Evolutionary conservation across 2,888 invertebrate species (phyloP).

Genomic region (Polylopha cassiicola): DNA sequence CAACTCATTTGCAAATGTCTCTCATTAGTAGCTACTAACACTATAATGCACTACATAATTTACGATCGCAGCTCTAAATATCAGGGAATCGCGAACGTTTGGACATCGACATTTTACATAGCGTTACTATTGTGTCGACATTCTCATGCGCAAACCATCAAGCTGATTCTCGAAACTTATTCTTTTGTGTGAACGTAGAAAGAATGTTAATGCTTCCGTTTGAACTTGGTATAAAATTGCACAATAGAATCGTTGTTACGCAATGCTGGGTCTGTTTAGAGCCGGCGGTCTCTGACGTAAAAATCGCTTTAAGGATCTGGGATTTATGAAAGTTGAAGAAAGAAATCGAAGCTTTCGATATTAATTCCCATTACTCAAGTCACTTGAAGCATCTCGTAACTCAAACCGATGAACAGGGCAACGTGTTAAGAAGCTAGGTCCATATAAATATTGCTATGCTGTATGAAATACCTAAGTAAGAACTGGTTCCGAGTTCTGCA

Average conservation of each 20-base stretch:
- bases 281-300: not conserved
- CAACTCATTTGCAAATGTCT: too few relatives aligned
- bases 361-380: too few relatives aligned
- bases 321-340: slow-evolving; percentile 1
- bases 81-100: slow-evolving; percentile 22
- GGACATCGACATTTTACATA: slow-evolving; percentile 40
- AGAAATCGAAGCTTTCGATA: too few relatives aligned
- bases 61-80: slow-evolving; percentile 2
- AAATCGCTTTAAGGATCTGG: slow-evolving; percentile 5
- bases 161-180: slow-evolving; percentile 69
- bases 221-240: slow-evolving; percentile 62
- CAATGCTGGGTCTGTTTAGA: slow-evolving; percentile 43
- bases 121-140: slow-evolving; percentile 53
- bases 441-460: slow-evolving; percentile 3
- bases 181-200: slow-evolving; percentile 69
- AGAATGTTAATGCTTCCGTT: slow-evolving; percentile 74
- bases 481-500: slow-evolving; percentile 15
- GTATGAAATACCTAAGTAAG: slow-evolving; percentile 12
- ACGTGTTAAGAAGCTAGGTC: too few relatives aligned
- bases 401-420: too few relatives aligned
- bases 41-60: too few relatives aligned
- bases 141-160: slow-evolving; percentile 64
- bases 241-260: slow-evolving; percentile 59
- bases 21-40: too few relatives aligned
- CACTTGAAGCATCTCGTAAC: too few relatives aligned